Evolutionary conservation across 2,113 vertebrate species (phyloP).

Genomic region (Arenaria interpres): DNA sequence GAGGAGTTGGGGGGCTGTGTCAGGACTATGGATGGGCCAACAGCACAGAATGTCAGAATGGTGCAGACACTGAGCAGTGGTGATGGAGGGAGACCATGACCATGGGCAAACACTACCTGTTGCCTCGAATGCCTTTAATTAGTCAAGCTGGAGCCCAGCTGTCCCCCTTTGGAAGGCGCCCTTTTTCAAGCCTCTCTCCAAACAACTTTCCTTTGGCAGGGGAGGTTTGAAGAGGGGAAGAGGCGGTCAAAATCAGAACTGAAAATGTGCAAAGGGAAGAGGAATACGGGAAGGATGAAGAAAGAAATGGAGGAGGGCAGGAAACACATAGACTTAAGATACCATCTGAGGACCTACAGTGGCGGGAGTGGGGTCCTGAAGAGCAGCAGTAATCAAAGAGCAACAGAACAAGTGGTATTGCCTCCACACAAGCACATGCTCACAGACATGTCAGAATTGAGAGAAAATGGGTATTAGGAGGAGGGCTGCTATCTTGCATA

Average conservation of each 20-base stretch:
- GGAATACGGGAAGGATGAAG: neutral
- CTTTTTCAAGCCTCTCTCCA: neutral
- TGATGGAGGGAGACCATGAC: neutral
- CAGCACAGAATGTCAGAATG: neutral
- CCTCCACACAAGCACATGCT: neutral
- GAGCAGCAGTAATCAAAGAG: neutral
- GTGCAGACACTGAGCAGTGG: neutral
- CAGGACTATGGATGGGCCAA: neutral
- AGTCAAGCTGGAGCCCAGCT: neutral
- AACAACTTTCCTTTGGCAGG: neutral
- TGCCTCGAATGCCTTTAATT: neutral
- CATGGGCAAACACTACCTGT: neutral
- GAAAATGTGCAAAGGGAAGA: neutral
- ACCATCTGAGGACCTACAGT: neutral
- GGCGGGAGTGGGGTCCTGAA: neutral
- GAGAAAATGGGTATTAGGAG: neutral
- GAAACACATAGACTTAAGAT: neutral
- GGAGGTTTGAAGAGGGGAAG: neutral
- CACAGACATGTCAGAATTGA: neutral
- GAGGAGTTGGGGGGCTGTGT: fast-evolving
- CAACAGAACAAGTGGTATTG: neutral
- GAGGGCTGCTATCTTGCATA: neutral
- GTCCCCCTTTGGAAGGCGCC: neutral
- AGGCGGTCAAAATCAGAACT: neutral
- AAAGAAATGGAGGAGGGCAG: neutral